A percentile compares a stretch with the other conserved stretches of the same genome.
Evolutionary conservation across 2,113 vertebrate genomes (phyloP).

Genomic region (Solenodon paradoxus): DNA sequence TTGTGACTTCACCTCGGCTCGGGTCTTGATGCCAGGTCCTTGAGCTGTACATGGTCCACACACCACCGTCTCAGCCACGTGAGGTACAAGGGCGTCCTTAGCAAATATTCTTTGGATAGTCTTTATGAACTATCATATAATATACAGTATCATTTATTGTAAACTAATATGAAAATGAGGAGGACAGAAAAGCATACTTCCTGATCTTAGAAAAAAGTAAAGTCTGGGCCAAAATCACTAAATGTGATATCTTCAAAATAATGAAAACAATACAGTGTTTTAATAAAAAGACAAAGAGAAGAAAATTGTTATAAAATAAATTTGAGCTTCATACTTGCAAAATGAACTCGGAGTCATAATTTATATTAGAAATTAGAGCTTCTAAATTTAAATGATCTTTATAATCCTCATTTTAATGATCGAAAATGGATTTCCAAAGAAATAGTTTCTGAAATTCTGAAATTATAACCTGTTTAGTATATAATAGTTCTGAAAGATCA

Average conservation of each 20-base stretch:
- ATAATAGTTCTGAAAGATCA: not conserved
- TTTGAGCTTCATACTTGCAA: not conserved
- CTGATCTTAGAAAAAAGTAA: slow-evolving; percentile 4
- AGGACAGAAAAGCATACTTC: not conserved
- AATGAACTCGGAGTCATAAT: not conserved
- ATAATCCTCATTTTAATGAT: not conserved
- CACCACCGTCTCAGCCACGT: too few relatives aligned
- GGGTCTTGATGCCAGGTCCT: too few relatives aligned
- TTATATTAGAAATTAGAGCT: not conserved
- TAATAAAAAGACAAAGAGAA: not conserved
- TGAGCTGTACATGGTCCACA: too few relatives aligned
- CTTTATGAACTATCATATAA: not conserved
- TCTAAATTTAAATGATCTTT: slow-evolving; percentile 28
- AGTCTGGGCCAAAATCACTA: not conserved
- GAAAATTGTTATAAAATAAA: not conserved
- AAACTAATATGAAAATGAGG: not conserved
- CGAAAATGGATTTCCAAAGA: slow-evolving; percentile 41
- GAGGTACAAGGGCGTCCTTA: too few relatives aligned
- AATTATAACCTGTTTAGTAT: not conserved
- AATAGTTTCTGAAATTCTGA: slow-evolving; percentile 25
- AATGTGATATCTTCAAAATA: not conserved
- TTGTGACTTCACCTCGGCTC: too few relatives aligned
- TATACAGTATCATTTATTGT: not conserved
- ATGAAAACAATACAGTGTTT: not conserved
- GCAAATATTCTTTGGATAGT: not conserved